Percentiles rank a stretch among this genome's conserved stretches.
Evolutionary conservation across 2,113 vertebrate species (phyloP).

Genomic region (Eleginops maclovinus): DNA sequence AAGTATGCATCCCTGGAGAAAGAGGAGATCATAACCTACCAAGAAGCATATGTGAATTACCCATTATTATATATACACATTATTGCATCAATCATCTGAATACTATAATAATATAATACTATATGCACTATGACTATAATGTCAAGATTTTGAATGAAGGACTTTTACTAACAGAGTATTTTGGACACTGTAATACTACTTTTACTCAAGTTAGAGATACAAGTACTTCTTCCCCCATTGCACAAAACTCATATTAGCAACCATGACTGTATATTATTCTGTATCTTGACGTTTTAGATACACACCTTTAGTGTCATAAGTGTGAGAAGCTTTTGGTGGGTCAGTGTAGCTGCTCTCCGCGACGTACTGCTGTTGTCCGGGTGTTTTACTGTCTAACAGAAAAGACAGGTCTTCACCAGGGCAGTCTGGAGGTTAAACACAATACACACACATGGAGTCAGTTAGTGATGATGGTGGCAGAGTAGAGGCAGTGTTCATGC

Average conservation of each 20-base stretch:
- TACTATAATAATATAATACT: too few relatives aligned
- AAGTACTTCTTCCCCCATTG: too few relatives aligned
- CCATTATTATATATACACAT: too few relatives aligned
- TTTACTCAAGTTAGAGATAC: too few relatives aligned
- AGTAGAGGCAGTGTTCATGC: slow-evolving; percentile 1
- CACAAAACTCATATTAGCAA: not conserved
- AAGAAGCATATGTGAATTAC: too few relatives aligned
- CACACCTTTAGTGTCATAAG: slow-evolving; percentile 76
- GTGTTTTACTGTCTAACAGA: slow-evolving; percentile 84
- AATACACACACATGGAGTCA: slow-evolving; percentile 54
- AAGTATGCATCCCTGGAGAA: too few relatives aligned
- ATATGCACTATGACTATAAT: too few relatives aligned
- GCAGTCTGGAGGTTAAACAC: slow-evolving; percentile 81
- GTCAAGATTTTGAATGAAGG: too few relatives aligned
- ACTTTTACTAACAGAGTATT: too few relatives aligned
- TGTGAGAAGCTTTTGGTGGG: slow-evolving; percentile 67
- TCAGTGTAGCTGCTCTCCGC: slow-evolving; percentile 70
- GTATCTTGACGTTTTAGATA: not conserved
- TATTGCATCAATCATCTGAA: too few relatives aligned
- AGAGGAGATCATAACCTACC: too few relatives aligned
- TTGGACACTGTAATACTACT: too few relatives aligned
- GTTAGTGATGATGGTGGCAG: not conserved
- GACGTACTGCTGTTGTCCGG: slow-evolving; percentile 71
- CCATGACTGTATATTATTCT: not conserved
- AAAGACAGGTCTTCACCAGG: slow-evolving; percentile 87